Evolutionary conservation across 2,888 invertebrate genomes (phyloP).

Genomic region (Rosalia funebris): DNA sequence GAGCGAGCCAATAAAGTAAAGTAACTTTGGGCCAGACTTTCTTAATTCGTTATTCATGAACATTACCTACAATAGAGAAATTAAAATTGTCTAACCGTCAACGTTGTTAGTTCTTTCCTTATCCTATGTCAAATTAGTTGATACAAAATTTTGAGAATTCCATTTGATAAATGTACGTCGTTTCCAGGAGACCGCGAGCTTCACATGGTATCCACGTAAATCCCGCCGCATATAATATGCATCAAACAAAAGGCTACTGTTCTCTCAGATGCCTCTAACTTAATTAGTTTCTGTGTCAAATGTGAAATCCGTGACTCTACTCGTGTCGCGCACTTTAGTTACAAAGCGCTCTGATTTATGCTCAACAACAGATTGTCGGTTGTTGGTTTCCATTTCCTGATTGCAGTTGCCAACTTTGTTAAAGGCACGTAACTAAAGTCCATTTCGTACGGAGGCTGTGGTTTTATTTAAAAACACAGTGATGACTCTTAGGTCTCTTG

Average conservation of each 20-base stretch:
- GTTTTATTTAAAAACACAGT: too few species aligned
- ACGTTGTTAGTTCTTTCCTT: too few species aligned
- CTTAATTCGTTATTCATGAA: too few species aligned
- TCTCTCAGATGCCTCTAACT: background rate
- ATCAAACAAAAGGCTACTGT: background rate
- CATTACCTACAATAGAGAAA: too few species aligned
- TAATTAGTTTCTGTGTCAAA: background rate
- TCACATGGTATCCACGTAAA: background rate
- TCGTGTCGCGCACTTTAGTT: background rate
- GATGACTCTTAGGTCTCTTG: too few species aligned
- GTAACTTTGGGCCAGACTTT: too few species aligned
- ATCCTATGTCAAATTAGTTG: too few species aligned
- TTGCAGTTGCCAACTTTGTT: background rate
- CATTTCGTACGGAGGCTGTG: too few species aligned
- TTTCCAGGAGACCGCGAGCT: background rate
- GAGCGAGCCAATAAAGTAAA: too few species aligned
- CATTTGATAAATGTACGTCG: background rate
- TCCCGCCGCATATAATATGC: background rate
- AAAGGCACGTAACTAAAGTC: too few species aligned
- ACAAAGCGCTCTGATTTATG: background rate
- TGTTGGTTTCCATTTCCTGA: background rate
- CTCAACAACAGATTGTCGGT: background rate
- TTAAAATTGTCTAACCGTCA: too few species aligned
- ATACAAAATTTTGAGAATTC: too few species aligned
- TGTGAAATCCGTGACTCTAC: background rate